phyloP scores from a whole-genome alignment of 2,888 invertebrate species.

The Mesochorus sp. region DNA sequence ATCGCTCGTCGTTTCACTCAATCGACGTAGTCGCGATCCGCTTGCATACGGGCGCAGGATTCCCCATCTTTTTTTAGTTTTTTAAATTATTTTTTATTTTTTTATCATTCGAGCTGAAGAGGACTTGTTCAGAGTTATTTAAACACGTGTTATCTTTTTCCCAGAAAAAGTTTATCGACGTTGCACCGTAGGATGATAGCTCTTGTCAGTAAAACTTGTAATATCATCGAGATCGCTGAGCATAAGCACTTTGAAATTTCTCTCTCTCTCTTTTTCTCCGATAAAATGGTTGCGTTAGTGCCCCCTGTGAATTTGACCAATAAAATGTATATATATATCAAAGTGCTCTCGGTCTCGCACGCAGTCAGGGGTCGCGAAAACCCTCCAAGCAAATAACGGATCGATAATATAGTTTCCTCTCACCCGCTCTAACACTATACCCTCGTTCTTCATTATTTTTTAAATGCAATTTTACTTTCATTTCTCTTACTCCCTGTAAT shows the following conservation, averaged over 20 bases:
- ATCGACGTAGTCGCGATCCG: conserved; percentile 1
- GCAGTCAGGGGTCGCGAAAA: conserved; percentile 28
- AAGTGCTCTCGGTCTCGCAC: not conserved
- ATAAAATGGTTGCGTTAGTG: not conserved
- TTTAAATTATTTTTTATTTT: not conserved
- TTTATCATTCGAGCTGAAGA: not conserved
- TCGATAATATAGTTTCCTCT: conserved; percentile 40
- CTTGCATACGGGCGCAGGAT: not conserved
- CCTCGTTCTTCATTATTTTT: not conserved
- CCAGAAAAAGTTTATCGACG: not conserved
- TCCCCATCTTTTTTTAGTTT: not conserved
- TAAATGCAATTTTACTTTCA: not conserved
- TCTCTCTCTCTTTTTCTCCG: too few relatives aligned
- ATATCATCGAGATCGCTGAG: too few relatives aligned
- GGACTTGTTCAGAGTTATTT: not conserved
- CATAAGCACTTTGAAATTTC: too few relatives aligned
- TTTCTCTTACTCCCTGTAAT: not conserved
- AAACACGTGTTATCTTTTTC: not conserved
- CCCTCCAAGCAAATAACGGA: conserved; percentile 24
- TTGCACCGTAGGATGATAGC: too few relatives aligned
- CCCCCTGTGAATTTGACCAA: not conserved
- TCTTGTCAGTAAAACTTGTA: too few relatives aligned
- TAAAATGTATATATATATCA: not conserved
- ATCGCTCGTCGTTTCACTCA: conserved; percentile 1
- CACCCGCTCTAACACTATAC: not conserved